Conservation (phyloP, 2,888 invertebrate species). For the Acanthosepion pharaonis region DNA sequence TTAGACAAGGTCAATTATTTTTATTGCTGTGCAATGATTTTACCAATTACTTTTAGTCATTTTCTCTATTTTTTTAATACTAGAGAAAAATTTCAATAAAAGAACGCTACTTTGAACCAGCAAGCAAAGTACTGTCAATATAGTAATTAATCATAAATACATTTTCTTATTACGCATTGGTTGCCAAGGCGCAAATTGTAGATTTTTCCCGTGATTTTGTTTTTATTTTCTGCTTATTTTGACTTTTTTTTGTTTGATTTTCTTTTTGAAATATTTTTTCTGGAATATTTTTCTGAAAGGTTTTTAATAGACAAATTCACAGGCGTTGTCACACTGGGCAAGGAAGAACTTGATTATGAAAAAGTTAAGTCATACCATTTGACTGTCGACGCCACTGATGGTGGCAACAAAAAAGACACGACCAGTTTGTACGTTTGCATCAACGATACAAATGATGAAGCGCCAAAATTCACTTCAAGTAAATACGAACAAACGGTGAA, state of each 20-base stretch:
- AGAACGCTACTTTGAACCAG: too few species aligned
- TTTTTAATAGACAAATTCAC: background rate
- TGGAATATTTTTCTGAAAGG: background rate
- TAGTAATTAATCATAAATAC: too few species aligned
- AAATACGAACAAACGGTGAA: background rate
- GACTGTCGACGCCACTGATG: slow-evolving; percentile 25
- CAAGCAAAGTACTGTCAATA: too few species aligned
- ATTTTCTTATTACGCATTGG: too few species aligned
- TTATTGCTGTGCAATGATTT: too few species aligned
- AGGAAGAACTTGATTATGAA: background rate
- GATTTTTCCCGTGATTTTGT: background rate
- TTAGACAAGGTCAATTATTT: too few species aligned
- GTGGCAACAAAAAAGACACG: background rate
- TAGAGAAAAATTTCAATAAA: too few species aligned
- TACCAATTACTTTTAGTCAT: too few species aligned
- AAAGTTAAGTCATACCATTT: background rate
- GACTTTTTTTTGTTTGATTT: background rate
- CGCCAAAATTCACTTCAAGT: slow-evolving; percentile 25
- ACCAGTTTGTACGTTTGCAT: background rate
- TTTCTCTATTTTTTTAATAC: too few species aligned
- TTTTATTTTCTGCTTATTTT: background rate
- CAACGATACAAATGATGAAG: background rate
- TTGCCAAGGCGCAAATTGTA: too few species aligned
- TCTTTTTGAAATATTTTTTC: background rate
- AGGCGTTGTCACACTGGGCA: background rate